Base-by-base conservation (phyloP, 2,888 invertebrate genomes). In the Perdita meconis region DNA sequence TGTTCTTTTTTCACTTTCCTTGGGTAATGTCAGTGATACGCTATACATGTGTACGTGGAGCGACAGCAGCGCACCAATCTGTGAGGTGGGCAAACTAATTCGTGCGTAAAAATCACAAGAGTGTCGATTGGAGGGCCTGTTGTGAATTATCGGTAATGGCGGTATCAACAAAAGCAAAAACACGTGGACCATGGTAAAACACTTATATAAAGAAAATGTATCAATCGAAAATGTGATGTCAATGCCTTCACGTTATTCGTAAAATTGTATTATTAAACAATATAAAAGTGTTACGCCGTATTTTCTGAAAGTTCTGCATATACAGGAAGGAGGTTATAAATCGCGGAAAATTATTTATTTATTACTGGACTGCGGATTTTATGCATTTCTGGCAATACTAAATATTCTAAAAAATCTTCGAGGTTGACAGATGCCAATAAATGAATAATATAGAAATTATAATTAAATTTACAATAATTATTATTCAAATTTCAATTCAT, bases 171-270 rank as follows among this genome's bases (percentile, higher is more conserved):
- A 56, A 69, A 26, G 51, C 44, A 34, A 44, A 24, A 22, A 36
- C 75, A 75, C 75, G 75, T 75, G 75, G 71, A n/a, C 10, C 16
- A 13, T n/a, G 12, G 34, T 26, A 50, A 30, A 2, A 24, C 16
- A 12, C 44, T 36, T 24, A 0, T 6, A 40, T 40, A 24, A 38
- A 0, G 13, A 6, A 50, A 67, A 16, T 51, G 42, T 36, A 38
- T 13, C 12, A 19, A 16, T 30, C 22, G 5, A 38, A 42, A 59
- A 24, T 1, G 16, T 24, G 1, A 30, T 38, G 30, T 24, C 6
- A 60, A 30, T 19, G 0, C 34, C 55, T 42, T 34, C 22, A 44
- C 12, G 3, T 3, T 22, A 4, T 1, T 12, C 24, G 10, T 8
- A 12, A 5, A 40, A 38, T 16, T 13, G 19, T 13, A 42, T 16